Evolutionary conservation across 2,888 invertebrate genomes (phyloP), one percentile per base, ranked within the genome.

Genomic region (Cybosia mesomella): DNA sequence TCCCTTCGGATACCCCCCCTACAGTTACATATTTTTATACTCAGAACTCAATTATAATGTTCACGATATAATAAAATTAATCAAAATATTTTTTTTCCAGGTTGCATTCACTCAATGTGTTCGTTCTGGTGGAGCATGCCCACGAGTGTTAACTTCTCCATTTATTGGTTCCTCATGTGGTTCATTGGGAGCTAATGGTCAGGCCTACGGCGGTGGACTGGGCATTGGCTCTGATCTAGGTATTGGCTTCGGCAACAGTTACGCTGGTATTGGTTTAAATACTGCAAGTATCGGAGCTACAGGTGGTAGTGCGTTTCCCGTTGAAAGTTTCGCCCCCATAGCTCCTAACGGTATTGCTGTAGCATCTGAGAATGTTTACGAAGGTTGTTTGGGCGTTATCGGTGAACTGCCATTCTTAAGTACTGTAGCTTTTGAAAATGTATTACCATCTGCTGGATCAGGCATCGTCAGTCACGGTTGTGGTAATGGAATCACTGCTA

Each of bases 351-450:
- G 82, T 13, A 64, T 89, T 10, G 75, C 82, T 28, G 81, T 86
- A 5, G 60, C 76, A 4, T 87, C 88, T 15, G 87, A 89, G 67
- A 86, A 85, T 68, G 77, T 34, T 18, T 85, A 83, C 59, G 78
- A 80, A 36, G 87, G 86, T 1, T 13, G 65, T 21, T 53, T 87
- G 21, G 36, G 58, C 15, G 81, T 83, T 3, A 72, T 58, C 34
- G 87, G 87, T 28, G 79, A 82, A 71, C 72, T 87, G 71, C 87
- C 87, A 21, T 85, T 85, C 82, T 64, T 87, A 32, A 81, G 84
- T 24, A 72, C 84, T 63, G 83, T 82, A 22, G 81, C 60, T 59
- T 49, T 87, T 60, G 83, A 85, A 34, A 85, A 84, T 18, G 68
- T 72, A 28, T 66, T 84, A 58, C 82, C 84, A 15, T 77, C 81